Evolutionary conservation across 2,113 vertebrate species (phyloP).

Genomic region (Lophura nycthemera): DNA sequence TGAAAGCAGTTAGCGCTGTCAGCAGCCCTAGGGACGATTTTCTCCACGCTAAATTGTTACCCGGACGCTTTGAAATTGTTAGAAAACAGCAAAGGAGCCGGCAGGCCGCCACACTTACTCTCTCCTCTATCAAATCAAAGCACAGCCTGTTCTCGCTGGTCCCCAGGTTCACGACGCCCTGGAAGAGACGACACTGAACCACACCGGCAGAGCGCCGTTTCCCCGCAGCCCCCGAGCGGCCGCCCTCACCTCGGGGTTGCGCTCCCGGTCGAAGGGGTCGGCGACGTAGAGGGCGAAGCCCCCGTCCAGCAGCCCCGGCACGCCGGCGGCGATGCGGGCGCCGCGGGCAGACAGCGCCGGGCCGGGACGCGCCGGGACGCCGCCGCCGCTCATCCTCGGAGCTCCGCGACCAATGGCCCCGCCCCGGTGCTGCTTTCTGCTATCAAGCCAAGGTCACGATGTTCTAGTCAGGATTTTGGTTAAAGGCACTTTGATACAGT

Average conservation of each 20-base stretch:
- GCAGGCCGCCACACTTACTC: background rate
- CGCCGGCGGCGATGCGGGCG: background rate
- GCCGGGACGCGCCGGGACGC: background rate
- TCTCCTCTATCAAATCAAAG: constrained; percentile 26
- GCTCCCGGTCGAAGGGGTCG: constrained; percentile 18
- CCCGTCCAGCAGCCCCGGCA: background rate
- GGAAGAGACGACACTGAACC: background rate
- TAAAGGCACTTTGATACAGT: background rate
- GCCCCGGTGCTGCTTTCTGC: too few relatives aligned
- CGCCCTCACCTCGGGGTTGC: constrained; percentile 5
- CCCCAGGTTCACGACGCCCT: constrained; percentile 51
- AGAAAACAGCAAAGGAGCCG: accelerated
- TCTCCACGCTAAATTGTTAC: accelerated
- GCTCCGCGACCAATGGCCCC: too few relatives aligned
- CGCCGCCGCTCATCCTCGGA: background rate
- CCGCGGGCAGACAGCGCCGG: background rate
- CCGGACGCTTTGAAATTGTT: accelerated
- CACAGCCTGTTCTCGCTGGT: constrained; percentile 52
- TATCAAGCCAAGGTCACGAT: background rate
- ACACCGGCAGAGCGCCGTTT: too few relatives aligned
- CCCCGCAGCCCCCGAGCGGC: background rate
- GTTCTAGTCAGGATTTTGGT: background rate
- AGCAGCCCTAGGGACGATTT: accelerated
- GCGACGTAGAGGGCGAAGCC: background rate
- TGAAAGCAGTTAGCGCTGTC: accelerated